phyloP scores from a whole-genome alignment of 2,113 vertebrate genomes.

The Bujurquina vittata region DNA sequence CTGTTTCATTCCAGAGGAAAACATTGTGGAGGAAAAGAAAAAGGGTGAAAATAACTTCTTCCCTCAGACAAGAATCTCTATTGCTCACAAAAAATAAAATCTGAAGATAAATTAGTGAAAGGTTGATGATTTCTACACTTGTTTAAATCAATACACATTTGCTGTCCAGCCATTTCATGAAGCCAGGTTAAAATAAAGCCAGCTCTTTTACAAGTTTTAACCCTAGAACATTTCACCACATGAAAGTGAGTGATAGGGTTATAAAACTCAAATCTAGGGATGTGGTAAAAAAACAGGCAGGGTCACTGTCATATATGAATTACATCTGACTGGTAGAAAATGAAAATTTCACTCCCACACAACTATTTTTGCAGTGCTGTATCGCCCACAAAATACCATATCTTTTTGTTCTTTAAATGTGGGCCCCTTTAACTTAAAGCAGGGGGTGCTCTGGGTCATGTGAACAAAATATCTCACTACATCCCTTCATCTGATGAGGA shows the following conservation, averaged over 20 bases:
- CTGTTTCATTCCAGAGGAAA: background rate
- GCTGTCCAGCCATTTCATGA: background rate
- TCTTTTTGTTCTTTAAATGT: slow-evolving; percentile 7
- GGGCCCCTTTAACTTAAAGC: background rate
- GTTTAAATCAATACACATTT: background rate
- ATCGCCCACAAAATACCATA: slow-evolving; percentile 31
- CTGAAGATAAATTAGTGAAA: background rate
- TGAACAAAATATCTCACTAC: slow-evolving; percentile 31
- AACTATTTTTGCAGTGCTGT: slow-evolving; percentile 6
- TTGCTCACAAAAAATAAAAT: background rate
- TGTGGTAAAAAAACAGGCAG: background rate
- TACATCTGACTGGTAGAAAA: slow-evolving; percentile 12
- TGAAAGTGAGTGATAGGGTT: no score
- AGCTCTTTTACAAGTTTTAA: background rate
- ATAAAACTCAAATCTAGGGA: background rate
- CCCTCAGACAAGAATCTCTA: background rate
- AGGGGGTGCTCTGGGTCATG: slow-evolving; percentile 11
- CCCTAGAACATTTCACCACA: no score
- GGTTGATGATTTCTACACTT: background rate
- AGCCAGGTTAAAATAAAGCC: background rate
- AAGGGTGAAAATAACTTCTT: background rate
- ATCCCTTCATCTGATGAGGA: background rate
- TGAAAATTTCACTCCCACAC: slow-evolving; percentile 36
- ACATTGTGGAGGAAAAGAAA: background rate
- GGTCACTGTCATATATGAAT: slow-evolving; percentile 13